Conservation (phyloP, 2,888 invertebrate species). For the Therioaphis trifolii region DNA sequence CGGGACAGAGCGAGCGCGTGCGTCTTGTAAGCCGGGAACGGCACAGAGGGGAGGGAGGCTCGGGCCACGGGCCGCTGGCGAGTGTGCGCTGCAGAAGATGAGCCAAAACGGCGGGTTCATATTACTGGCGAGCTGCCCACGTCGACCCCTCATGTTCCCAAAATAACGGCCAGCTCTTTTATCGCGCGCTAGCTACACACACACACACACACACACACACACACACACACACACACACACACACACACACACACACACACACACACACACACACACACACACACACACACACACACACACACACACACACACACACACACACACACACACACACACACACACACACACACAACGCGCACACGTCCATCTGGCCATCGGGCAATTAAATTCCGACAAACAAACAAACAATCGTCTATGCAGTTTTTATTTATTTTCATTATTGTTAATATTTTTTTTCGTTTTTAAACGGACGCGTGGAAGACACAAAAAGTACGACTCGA, state of each 20-base stretch:
- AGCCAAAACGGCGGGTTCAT: conserved; percentile 61
- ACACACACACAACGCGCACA: not conserved
- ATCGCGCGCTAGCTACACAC: not conserved
- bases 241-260: not conserved
- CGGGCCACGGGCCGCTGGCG: not conserved
- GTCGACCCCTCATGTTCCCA: conserved; percentile 55
- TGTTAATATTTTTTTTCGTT: no score
- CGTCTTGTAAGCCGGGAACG: not conserved
- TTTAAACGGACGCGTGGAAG: no score
- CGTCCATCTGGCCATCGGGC: conserved; percentile 45
- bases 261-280: not conserved
- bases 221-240: not conserved
- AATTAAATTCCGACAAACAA: conserved; percentile 55
- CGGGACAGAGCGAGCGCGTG: not conserved
- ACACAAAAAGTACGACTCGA: no score
- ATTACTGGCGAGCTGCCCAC: conserved; percentile 60
- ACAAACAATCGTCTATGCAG: conserved; percentile 32
- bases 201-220: not conserved
- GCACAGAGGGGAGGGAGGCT: not conserved
- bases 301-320: not conserved
- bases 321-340: not conserved
- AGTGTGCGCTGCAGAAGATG: conserved; percentile 29
- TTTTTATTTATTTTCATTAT: not conserved
- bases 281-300: not conserved
- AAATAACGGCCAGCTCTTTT: conserved; percentile 61